Percentiles rank a stretch among this genome's conserved stretches.
phyloP scores from a whole-genome alignment of 2,888 invertebrate species.

The Ferdinandea cuprea region DNA sequence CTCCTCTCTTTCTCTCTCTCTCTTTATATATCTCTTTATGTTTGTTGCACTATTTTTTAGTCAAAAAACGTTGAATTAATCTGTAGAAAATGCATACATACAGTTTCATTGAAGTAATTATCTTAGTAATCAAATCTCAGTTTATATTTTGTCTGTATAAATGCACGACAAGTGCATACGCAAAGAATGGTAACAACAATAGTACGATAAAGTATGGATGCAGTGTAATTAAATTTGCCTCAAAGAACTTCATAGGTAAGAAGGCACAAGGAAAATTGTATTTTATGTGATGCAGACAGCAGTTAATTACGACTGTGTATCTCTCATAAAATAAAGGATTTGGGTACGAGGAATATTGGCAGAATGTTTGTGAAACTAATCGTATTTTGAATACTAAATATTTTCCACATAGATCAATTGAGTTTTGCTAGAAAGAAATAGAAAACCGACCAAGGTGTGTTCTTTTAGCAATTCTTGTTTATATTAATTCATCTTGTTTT shows the following conservation, averaged over 20 bases:
- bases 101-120: conserved; percentile 53
- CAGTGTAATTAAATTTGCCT: conserved; percentile 6
- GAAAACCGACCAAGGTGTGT: no score
- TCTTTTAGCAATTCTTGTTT: no score
- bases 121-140: conserved; percentile 40
- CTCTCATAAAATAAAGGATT: no score
- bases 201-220: neutral
- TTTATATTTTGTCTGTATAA: conserved; percentile 14
- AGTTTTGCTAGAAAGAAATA: no score
- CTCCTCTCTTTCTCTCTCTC: neutral
- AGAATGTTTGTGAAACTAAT: no score
- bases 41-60: neutral
- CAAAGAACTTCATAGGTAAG: neutral
- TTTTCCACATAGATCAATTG: no score
- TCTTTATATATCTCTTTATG: no score
- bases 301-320: no score
- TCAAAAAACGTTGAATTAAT: conserved; percentile 14
- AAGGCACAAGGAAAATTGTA: neutral
- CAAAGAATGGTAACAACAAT: neutral
- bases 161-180: neutral
- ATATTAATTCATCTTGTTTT: no score
- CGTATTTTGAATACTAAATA: no score
- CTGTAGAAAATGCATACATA: conserved; percentile 31
- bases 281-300: neutral
- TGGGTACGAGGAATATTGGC: no score